Evolutionary conservation across 2,888 invertebrate species (phyloP), one percentile per base, ranked within the genome.

Genomic region (Acronicta aceris): DNA sequence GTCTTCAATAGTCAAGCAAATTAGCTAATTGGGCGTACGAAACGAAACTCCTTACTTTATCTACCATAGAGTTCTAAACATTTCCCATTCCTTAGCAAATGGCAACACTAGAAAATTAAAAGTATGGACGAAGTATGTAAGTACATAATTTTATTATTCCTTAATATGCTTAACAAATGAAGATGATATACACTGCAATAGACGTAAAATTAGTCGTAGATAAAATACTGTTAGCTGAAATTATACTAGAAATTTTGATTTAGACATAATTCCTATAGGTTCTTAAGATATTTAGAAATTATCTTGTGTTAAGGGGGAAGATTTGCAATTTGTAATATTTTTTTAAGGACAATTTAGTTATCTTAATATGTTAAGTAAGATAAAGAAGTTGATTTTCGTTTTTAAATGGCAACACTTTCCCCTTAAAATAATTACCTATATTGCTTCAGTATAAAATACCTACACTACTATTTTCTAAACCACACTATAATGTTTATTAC

Each of bases 121-220:
- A 38, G n/a, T 38, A n/a, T 38, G 38, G 38, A 38, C n/a, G 13
- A 13, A 12, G 12, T 13, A n/a, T n/a, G 5, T 1, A 38, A 6
- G n/a, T 38, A 38, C 27, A 16, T 7, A n/a, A n/a, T n/a, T n/a
- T 7, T 30, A 8, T 10, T 10, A 12, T 33, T 33, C 12, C 16
- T 13, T 43, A 43, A 62, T 53, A 43, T 27, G 43, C 38, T 27
- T 52, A 60, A 25, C n/a, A 53, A 53, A 63, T 58, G 63, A 56
- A 63, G 58, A 58, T 45, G 40, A 63, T 41, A 57, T 43, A 58
- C 30, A 65, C 41, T 55, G 49, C 21, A 42, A 21, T 27, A 58
- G 36, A 58, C 48, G 10, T 67, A 27, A 57, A 47, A 54, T 42
- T 27, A 50, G 15, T 38, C 30, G 13, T 49, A 30, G 21, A 42